phyloP scores from a whole-genome alignment of 2,113 vertebrate species.

The Misgurnus mizolepis region DNA sequence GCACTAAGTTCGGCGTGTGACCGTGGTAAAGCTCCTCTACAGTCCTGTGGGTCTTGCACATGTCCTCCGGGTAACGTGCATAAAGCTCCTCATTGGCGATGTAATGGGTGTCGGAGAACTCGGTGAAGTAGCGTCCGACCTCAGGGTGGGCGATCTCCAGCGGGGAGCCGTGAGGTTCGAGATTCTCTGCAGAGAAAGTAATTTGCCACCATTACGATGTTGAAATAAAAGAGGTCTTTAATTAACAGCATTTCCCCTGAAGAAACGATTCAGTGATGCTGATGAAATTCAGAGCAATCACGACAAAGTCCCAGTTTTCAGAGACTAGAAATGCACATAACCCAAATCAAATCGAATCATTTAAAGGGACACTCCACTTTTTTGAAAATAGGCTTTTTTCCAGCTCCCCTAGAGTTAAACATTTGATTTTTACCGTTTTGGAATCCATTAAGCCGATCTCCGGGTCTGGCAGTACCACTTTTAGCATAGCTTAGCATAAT shows the following conservation, averaged over 20 bases:
- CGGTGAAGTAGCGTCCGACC: slow-evolving; percentile 91
- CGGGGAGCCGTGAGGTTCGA: slow-evolving; percentile 87
- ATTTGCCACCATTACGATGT: neutral
- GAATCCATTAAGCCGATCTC: too few species aligned
- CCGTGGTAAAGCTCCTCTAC: slow-evolving; percentile 84
- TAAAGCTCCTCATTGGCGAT: slow-evolving; percentile 88
- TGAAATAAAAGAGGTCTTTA: neutral
- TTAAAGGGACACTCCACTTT: too few species aligned
- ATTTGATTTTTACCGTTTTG: too few species aligned
- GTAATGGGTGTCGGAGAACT: slow-evolving; percentile 85
- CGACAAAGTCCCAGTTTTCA: neutral
- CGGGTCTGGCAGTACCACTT: too few species aligned
- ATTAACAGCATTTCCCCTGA: neutral
- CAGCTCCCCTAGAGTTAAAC: too few species aligned
- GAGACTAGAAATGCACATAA: neutral
- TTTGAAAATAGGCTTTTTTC: too few species aligned
- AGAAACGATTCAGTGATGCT: neutral
- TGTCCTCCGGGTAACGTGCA: slow-evolving; percentile 86
- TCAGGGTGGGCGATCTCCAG: slow-evolving; percentile 92
- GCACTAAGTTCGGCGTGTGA: slow-evolving; percentile 45
- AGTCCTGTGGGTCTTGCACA: slow-evolving; percentile 74
- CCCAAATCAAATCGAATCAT: too few species aligned
- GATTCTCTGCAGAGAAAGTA: slow-evolving; percentile 80
- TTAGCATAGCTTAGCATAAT: too few species aligned
- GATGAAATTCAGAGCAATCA: slow-evolving; percentile 8